Percentiles rank a stretch among this genome's conserved stretches.
phyloP scores from a whole-genome alignment of 2,888 invertebrate species.

The Drosophila mercatorum region DNA sequence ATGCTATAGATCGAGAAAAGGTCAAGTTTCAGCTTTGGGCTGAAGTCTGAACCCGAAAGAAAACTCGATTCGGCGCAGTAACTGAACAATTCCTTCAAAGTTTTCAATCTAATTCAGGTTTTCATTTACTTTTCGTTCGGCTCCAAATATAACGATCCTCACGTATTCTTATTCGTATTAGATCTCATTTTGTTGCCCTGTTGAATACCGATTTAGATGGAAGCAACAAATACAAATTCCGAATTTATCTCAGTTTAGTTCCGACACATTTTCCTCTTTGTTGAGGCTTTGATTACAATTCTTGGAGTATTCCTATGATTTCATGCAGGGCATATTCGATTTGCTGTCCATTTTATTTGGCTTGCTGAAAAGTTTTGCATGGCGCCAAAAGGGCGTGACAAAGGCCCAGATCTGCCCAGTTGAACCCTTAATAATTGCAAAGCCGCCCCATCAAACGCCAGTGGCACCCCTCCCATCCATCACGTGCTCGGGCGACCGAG shows the following conservation, averaged over 20 bases:
- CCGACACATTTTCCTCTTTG: too few species aligned
- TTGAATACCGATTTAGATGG: not conserved
- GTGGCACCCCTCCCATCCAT: slow-evolving; percentile 9
- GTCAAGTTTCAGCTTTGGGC: not conserved
- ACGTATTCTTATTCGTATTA: not conserved
- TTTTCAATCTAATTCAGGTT: too few species aligned
- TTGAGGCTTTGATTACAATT: not conserved
- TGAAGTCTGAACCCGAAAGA: not conserved
- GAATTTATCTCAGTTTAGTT: not conserved
- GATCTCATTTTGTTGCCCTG: not conserved
- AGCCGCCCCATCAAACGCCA: slow-evolving; percentile 9
- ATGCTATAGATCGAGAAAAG: not conserved
- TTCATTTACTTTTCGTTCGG: too few species aligned
- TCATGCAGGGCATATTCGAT: not conserved
- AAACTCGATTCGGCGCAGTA: too few species aligned
- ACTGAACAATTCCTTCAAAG: too few species aligned
- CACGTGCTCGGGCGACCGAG: not conserved
- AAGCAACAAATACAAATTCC: not conserved
- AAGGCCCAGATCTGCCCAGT: slow-evolving; percentile 16
- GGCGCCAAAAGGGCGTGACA: slow-evolving; percentile 62
- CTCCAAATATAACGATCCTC: too few species aligned
- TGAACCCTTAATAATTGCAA: slow-evolving; percentile 22
- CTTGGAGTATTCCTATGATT: not conserved
- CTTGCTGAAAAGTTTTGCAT: slow-evolving; percentile 15
- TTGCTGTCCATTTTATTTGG: not conserved